Base-by-base conservation (phyloP, 1,140 invertebrate genomes). In the Epicauta chinensis region DNA sequence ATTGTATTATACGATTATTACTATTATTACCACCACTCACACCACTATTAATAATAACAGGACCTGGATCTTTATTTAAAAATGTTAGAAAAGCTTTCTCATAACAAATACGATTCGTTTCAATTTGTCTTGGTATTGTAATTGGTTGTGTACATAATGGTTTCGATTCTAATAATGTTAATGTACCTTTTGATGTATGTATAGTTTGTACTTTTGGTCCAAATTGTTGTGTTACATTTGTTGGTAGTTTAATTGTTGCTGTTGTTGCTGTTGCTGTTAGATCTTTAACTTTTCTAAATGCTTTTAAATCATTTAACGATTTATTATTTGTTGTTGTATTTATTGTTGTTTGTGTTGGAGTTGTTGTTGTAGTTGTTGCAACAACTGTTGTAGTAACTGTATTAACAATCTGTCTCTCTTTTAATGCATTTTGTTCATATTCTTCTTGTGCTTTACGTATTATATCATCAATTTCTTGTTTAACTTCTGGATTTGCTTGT, bases 381-480 rank as follows among this genome's bases (percentile, higher is more conserved):
- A n/a, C n/a, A n/a, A n/a, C n/a, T 36, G 11, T 6, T 11, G 1
- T 2, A 3, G 3, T 38, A 17, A 14, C 6, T 13, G 9, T 16
- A 23, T 48, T 43, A n/a, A 13, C 40, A 16, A 11, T 16, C 13
- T 6, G 7, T 41, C 11, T 14, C 23, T 55, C 37, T 16, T 54
- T 17, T 23, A 51, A 41, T 9, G 56, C 34, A n/a, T 5, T 44
- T 23, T 60, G 49, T 40, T 63, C 60, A 40, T 66, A 62, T 53
- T 68, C 66, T 42, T 64, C 56, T 7, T 52, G 55, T 2, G 64
- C 66, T 17, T 58, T 52, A 13, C 56, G 53, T 9, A 68, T 68
- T 35, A 68, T 68, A 38, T 59, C 55, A 15, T 68, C 64, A 12
- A 68, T 65, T 42, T 59, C 56, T 9, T 62, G 39, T 48, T 67